Evolutionary conservation across 2,797 vertebrate species (phyloP).

Genomic region (Odontamblyopus lacepedii): DNA sequence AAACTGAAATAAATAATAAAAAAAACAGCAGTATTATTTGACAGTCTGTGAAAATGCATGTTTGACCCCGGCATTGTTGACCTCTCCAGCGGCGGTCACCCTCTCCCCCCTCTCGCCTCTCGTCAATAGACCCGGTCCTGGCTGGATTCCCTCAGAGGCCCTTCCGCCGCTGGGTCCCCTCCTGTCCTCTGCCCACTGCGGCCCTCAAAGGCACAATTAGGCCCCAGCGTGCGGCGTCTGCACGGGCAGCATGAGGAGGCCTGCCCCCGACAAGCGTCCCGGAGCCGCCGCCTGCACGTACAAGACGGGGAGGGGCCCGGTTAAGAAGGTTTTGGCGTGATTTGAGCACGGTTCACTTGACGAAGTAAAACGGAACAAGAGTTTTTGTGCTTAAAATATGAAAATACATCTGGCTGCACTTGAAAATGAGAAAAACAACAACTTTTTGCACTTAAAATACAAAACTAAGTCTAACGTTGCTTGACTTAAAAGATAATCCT

Average conservation of each 20-base stretch:
- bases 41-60: neutral
- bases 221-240: constrained; percentile 91
- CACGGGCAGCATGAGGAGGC: constrained; percentile 83
- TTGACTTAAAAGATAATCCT: too few relatives aligned
- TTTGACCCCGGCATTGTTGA: neutral
- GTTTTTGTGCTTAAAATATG: too few relatives aligned
- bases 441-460: too few relatives aligned
- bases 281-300: constrained; percentile 79
- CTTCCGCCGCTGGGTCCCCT: constrained; percentile 56
- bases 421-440: too few relatives aligned
- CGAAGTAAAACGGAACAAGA: too few relatives aligned
- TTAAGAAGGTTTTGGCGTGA: too few relatives aligned
- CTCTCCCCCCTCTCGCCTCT: constrained; percentile 41
- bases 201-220: constrained; percentile 93
- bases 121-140: constrained; percentile 66
- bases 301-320: constrained; percentile 33
- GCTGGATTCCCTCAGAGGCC: constrained; percentile 56
- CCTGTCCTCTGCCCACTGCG: constrained; percentile 63
- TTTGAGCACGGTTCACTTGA: too few relatives aligned
- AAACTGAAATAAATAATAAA: neutral
- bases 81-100: constrained; percentile 43
- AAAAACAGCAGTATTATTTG: neutral
- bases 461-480: too few relatives aligned
- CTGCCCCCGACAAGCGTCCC: constrained; percentile 90
- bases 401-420: too few relatives aligned